A percentile compares a stretch with the other conserved stretches of the same genome.
Conservation (phyloP, 2,888 invertebrate species). For the Poecilus cupreus region DNA sequence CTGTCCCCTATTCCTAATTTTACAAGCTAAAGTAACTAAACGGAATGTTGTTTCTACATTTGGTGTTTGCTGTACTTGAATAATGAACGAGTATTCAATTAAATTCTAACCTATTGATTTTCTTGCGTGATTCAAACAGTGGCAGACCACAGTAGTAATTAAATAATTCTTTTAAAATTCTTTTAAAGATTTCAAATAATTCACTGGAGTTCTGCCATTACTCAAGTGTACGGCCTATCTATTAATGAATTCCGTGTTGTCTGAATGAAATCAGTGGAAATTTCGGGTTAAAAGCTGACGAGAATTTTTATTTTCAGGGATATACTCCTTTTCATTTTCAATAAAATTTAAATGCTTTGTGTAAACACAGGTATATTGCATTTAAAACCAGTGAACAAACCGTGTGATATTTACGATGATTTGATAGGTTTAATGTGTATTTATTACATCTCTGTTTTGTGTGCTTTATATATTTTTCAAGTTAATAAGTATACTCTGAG, state of each 20-base stretch:
- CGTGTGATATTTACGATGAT: too few species aligned
- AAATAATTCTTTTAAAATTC: conserved; percentile 45
- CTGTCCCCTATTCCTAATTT: too few species aligned
- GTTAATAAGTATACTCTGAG: too few species aligned
- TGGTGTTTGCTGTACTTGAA: not conserved
- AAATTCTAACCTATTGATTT: conserved; percentile 38
- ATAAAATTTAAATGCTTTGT: not conserved
- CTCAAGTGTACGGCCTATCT: conserved; percentile 18
- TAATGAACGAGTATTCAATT: conserved; percentile 14
- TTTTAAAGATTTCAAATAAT: conserved; percentile 38
- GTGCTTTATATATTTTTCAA: too few species aligned
- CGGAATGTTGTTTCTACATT: not conserved
- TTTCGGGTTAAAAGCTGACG: conserved; percentile 11
- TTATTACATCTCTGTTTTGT: too few species aligned
- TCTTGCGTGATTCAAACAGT: conserved; percentile 17
- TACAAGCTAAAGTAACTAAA: not conserved
- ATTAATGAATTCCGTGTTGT: conserved; percentile 34
- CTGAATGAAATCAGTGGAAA: conserved; percentile 19
- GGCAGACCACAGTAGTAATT: conserved; percentile 30
- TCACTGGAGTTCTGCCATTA: not conserved
- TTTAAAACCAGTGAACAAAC: too few species aligned
- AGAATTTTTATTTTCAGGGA: conserved; percentile 10
- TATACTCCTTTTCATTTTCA: conserved; percentile 1
- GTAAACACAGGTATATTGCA: too few species aligned
- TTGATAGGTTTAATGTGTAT: too few species aligned